Evolutionary conservation across 2,888 invertebrate species (phyloP).

Genomic region (Agrotis ipsilon): DNA sequence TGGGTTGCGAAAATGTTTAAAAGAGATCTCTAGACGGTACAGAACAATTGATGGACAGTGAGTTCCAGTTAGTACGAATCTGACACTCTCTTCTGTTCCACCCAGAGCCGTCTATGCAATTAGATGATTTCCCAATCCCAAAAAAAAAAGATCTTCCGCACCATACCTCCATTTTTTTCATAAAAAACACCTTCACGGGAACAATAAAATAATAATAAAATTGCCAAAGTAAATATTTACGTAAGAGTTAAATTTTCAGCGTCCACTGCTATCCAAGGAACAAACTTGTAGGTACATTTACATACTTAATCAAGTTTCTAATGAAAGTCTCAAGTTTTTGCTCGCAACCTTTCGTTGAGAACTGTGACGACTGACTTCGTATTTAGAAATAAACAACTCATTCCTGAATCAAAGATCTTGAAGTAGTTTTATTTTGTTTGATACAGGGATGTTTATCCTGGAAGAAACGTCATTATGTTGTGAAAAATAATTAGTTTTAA

Average conservation of each 20-base stretch:
- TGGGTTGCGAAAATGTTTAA: no score
- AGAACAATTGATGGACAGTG: no score
- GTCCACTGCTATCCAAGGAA: conserved; percentile 27
- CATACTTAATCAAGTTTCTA: conserved; percentile 62
- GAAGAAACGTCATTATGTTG: no score
- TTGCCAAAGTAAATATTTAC: conserved; percentile 35
- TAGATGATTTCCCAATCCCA: no score
- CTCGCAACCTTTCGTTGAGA: conserved; percentile 41
- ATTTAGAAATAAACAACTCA: conserved; percentile 53
- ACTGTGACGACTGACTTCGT: conserved; percentile 50
- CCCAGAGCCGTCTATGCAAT: no score
- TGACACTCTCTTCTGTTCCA: no score
- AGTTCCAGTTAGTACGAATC: no score
- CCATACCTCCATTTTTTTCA: no score
- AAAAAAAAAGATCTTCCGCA: no score
- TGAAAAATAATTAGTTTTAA: no score
- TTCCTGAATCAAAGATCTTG: conserved; percentile 35
- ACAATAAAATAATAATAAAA: conserved; percentile 19
- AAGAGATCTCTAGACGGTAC: no score
- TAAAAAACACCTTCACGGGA: neutral
- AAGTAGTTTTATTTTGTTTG: conserved; percentile 1
- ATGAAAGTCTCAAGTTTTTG: conserved; percentile 60
- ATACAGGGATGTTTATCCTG: no score
- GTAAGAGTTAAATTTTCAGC: conserved; percentile 33
- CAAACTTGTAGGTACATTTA: conserved; percentile 58